Conservation (phyloP, 2,113 vertebrate genomes). For the Syrmaticus mikado region DNA sequence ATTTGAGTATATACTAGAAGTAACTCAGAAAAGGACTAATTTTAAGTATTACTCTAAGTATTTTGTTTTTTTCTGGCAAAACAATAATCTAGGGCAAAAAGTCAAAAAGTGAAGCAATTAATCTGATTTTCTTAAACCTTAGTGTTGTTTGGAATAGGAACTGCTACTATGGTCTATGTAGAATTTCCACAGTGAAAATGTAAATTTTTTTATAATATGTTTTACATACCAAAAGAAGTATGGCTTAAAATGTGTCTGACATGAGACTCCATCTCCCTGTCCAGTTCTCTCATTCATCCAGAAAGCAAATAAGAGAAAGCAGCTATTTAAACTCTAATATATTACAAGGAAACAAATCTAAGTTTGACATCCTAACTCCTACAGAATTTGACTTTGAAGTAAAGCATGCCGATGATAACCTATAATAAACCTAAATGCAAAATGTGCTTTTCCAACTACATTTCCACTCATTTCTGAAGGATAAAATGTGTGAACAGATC, state of each 20-base stretch:
- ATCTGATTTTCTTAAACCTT: background rate
- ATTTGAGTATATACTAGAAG: background rate
- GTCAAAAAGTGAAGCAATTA: background rate
- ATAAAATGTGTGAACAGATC: conserved; percentile 67
- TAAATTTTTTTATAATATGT: background rate
- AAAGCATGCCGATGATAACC: conserved; percentile 52
- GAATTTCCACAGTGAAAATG: background rate
- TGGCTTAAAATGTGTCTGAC: background rate
- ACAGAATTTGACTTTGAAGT: background rate
- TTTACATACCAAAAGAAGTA: background rate
- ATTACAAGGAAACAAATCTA: conserved; percentile 10
- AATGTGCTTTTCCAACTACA: conserved; percentile 61
- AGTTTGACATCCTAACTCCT: background rate
- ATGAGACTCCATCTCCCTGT: background rate
- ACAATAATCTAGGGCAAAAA: background rate
- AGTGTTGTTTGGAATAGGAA: background rate
- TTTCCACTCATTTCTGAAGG: conserved; percentile 64
- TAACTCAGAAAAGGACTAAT: background rate
- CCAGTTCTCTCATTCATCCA: background rate
- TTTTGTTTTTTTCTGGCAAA: background rate
- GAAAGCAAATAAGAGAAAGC: background rate
- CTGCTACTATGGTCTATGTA: background rate
- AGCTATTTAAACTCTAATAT: background rate
- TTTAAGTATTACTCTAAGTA: background rate
- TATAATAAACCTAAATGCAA: conserved; percentile 59